phyloP scores from a whole-genome alignment of 2,797 vertebrate genomes.

The Halcyon badia region DNA sequence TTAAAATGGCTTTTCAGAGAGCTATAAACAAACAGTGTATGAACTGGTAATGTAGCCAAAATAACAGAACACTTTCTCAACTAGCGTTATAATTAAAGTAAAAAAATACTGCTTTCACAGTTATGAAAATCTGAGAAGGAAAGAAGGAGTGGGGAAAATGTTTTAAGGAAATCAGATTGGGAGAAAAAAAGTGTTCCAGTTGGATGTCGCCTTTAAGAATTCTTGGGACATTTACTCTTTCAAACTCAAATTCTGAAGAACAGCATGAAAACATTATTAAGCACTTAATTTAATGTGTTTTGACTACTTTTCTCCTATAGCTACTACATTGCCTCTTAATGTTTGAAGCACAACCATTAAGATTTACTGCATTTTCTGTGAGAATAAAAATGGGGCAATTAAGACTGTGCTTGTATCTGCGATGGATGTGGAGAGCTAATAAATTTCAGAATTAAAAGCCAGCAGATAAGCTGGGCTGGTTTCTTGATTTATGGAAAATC shows the following conservation, averaged over 20 bases:
- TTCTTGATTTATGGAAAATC: conserved; percentile 79
- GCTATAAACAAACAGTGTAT: conserved; percentile 82
- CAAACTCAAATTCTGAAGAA: conserved; percentile 71
- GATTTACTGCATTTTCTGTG: conserved; percentile 79
- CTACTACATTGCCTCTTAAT: conserved; percentile 67
- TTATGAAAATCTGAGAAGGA: conserved; percentile 55
- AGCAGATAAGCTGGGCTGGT: conserved; percentile 69
- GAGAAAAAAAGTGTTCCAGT: background rate
- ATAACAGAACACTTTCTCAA: conserved; percentile 74
- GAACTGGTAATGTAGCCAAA: conserved; percentile 72
- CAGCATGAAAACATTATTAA: conserved; percentile 76
- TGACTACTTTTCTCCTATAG: conserved; percentile 72
- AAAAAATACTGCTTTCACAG: conserved; percentile 65
- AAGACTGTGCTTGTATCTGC: conserved; percentile 77
- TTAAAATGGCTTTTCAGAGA: conserved; percentile 83
- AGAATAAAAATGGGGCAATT: conserved; percentile 83
- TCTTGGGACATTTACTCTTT: conserved; percentile 43
- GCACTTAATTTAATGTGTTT: conserved; percentile 71
- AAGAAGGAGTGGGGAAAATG: conserved; percentile 7
- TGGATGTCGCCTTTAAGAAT: conserved; percentile 38
- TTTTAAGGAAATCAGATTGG: background rate
- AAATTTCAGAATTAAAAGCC: conserved; percentile 82
- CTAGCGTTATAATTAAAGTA: conserved; percentile 75
- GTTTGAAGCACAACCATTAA: conserved; percentile 66
- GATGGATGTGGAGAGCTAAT: conserved; percentile 72